Evolutionary conservation across 2,113 vertebrate genomes (phyloP).

Genomic region (Todiramphus chloris): DNA sequence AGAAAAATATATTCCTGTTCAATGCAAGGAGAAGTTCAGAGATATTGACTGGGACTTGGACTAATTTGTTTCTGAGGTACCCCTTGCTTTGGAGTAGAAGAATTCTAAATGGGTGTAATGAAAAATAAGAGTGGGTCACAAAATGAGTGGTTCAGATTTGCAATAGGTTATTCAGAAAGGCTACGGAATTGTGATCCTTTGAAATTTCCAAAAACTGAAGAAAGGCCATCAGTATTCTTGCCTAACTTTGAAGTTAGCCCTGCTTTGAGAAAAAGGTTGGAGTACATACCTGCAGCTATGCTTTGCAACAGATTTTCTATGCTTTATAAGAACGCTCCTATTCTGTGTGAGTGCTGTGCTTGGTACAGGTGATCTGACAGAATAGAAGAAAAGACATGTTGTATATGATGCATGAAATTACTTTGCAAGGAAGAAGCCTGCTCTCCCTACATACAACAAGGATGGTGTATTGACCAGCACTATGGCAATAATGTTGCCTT

Average conservation of each 20-base stretch:
- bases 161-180: neutral
- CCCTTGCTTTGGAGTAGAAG: neutral
- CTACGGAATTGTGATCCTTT: neutral
- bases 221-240: neutral
- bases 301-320: neutral
- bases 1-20: neutral
- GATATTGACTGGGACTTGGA: neutral
- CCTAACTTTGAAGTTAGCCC: neutral
- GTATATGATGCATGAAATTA: no score
- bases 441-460: neutral
- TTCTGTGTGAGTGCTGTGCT: neutral
- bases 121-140: neutral
- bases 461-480: neutral
- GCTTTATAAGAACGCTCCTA: neutral
- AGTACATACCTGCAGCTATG: neutral
- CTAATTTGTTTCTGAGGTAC: neutral
- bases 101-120: neutral
- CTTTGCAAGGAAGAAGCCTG: neutral
- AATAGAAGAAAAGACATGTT: neutral
- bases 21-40: neutral
- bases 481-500: neutral
- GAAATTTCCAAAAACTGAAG: neutral
- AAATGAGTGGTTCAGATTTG: neutral
- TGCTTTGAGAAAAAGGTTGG: neutral
- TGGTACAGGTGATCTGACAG: neutral